These are phyloP conservation scores for Rhyacophila evoluta DNA, from an alignment of 2,888 invertebrate species.

Conservation along the genomic window DNA sequence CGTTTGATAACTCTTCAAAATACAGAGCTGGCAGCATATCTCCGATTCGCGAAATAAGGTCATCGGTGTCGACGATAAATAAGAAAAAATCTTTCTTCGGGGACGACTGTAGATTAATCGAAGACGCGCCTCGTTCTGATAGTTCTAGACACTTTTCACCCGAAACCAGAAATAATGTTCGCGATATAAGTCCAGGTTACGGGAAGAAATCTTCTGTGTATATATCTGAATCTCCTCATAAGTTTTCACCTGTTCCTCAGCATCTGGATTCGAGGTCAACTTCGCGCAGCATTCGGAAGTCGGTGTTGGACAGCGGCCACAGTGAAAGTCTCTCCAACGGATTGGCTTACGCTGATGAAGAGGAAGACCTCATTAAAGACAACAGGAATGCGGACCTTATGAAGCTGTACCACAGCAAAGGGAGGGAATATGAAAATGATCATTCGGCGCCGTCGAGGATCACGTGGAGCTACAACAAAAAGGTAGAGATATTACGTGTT, in stretches of 20 bases:
- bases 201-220: constrained; percentile 16
- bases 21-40: not conserved
- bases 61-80: not conserved
- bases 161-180: not conserved
- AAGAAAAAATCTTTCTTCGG: constrained; percentile 3
- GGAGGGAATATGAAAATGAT: constrained; percentile 13
- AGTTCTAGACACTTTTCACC: constrained; percentile 23
- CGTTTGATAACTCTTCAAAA: not conserved
- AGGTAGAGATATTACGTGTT: constrained; percentile 30
- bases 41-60: not conserved
- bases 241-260: not conserved
- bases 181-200: not conserved
- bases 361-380: constrained; percentile 32
- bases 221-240: not conserved
- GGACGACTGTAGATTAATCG: not conserved
- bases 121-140: not conserved
- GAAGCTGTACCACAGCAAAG: constrained; percentile 41
- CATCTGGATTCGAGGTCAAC: not conserved
- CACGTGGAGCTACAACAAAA: constrained; percentile 37
- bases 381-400: constrained; percentile 37
- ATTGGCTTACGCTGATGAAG: constrained; percentile 34
- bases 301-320: not conserved
- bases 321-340: not conserved
- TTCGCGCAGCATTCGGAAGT: constrained; percentile 5
- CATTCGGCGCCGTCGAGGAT: constrained; percentile 33